Conservation (phyloP, 2,888 invertebrate genomes). For the Perizoma flavofasciatum region DNA sequence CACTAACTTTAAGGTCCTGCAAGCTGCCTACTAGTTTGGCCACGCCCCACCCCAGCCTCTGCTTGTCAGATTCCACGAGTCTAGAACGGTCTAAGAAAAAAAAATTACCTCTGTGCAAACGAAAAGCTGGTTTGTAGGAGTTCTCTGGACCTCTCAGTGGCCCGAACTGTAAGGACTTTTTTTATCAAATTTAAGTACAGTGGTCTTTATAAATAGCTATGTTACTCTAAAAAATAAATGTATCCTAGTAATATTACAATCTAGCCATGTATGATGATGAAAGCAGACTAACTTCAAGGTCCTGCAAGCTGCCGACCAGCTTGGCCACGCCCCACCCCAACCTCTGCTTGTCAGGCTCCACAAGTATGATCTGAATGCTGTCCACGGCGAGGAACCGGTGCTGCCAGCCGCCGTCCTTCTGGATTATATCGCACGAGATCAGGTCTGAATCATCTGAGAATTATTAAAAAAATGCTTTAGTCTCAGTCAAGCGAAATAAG, state of each 20-base stretch:
- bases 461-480: too few relatives aligned
- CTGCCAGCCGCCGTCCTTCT: conserved; percentile 94
- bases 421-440: conserved; percentile 97
- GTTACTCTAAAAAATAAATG: too few relatives aligned
- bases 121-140: too few relatives aligned
- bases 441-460: conserved; percentile 97
- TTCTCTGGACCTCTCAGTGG: too few relatives aligned
- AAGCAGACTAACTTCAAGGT: conserved; percentile 89
- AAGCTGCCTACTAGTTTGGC: conserved; percentile 98
- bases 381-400: conserved; percentile 98
- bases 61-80: conserved; percentile 97
- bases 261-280: too few relatives aligned
- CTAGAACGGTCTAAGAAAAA: conserved; percentile 70
- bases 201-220: too few relatives aligned
- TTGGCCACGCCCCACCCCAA: conserved; percentile 99
- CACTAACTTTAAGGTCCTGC: conserved; percentile 94
- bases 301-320: conserved; percentile 97
- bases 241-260: too few relatives aligned
- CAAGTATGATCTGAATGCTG: conserved; percentile 96
- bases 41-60: conserved; percentile 98
- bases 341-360: conserved; percentile 97
- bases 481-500: too few relatives aligned
- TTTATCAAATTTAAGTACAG: too few relatives aligned
- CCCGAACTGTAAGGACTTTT: too few relatives aligned
- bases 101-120: too few relatives aligned